Evolutionary conservation across 2,797 vertebrate genomes (phyloP).

Genomic region (Pteronotus mesoamericanus): DNA sequence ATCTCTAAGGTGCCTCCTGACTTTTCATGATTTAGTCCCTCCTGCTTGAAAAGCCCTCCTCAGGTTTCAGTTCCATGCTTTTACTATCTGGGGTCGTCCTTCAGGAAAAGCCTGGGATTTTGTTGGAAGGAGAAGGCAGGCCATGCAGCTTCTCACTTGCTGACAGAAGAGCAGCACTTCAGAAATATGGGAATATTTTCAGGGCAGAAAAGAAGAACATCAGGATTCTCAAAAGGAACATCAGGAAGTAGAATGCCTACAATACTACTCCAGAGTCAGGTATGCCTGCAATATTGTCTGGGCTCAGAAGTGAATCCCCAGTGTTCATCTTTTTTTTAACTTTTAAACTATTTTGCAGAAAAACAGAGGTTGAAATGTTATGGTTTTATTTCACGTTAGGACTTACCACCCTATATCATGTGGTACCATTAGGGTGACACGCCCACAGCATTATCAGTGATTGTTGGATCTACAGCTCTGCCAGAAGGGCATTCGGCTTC

Average conservation of each 20-base stretch:
- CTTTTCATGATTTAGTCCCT: background rate
- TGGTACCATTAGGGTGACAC: background rate
- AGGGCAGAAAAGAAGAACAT: background rate
- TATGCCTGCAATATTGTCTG: background rate
- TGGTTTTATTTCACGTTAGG: background rate
- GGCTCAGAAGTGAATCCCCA: background rate
- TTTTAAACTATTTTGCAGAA: background rate
- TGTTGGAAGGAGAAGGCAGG: background rate
- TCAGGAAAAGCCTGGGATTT: background rate
- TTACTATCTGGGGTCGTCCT: background rate
- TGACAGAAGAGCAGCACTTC: background rate
- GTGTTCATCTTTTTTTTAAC: background rate
- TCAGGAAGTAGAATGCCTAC: background rate
- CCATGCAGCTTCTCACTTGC: background rate
- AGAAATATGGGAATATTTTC: background rate
- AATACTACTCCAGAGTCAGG: background rate
- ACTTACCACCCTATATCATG: background rate
- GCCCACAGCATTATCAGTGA: background rate
- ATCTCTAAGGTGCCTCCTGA: background rate
- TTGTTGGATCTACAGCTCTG: fast-evolving
- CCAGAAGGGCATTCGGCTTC: background rate
- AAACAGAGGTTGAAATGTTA: background rate
- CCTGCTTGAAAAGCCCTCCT: background rate
- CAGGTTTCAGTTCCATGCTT: background rate
- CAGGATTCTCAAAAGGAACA: background rate